Evolutionary conservation across 37 sponge, comb jelly and placozoan species (phyloP), one percentile per base, ranked within the genome.

Genomic region (Diacarnus erythraeanus): DNA sequence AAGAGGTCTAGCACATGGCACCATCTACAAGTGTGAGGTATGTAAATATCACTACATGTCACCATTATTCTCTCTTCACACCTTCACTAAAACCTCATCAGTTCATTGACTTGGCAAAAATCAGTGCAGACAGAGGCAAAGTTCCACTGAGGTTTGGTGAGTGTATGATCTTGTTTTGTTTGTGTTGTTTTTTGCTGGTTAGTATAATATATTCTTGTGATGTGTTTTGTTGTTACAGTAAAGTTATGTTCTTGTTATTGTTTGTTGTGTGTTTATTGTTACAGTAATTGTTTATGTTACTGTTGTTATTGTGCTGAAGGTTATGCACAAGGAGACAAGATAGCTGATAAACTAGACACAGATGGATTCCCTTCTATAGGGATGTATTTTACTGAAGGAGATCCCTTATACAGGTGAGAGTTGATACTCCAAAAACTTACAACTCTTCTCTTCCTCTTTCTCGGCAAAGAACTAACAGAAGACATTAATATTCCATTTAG

Each of bases 291-390:
- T 54, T n/a, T n/a, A n/a, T n/a, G n/a, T n/a, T n/a, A n/a, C n/a
- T n/a, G n/a, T n/a, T n/a, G n/a, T n/a, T n/a, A n/a, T n/a, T n/a
- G n/a, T n/a, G n/a, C n/a, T 54, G 17, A 10, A 20, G 17, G 17
- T 17, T 54, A n/a, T n/a, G n/a, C 71, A 10, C 87, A 83, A 29
- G 84, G 73, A 0, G 84, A 87, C 42, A 79, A 81, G 64, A 29
- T 42, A 12, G 78, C 59, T 33, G 87, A 42, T 3, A 73, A 27
- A 20, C 71, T 98, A 51, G 99, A 98, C 57, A 9, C 57, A 1
- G 96, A 98, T 80, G 99, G 99, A 0, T 78, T 98, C 29, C 99
- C 99, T 42, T 80, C 65, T 4, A 61, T 98, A 26, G 99, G 99
- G 0, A 59, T 92, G 10, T 75, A 83, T 18, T 64, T 98, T 54